Evolutionary conservation across 1,140 invertebrate genomes (phyloP), one percentile per base, ranked within the genome.

Genomic region (Scaptodrosophila lebanonensis): DNA sequence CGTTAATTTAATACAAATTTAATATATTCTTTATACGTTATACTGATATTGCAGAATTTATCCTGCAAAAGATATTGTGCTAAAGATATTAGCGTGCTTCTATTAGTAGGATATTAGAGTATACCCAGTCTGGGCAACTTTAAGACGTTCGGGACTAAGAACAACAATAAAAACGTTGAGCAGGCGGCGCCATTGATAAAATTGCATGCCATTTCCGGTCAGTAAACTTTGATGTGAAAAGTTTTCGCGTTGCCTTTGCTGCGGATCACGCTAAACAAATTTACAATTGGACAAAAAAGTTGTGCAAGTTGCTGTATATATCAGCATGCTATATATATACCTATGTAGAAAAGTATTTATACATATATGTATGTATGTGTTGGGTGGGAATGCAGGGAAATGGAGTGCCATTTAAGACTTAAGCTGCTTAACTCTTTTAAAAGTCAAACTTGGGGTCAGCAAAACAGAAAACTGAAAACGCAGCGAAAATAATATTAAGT

Each of bases 121-220:
- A n/a, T n/a, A n/a, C n/a, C n/a, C n/a, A n/a, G n/a, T n/a, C n/a
- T n/a, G n/a, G n/a, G n/a, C n/a, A n/a, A n/a, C n/a, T n/a, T n/a
- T n/a, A n/a, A n/a, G n/a, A n/a, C n/a, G n/a, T n/a, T n/a, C 30
- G 42, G 15, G 8, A 12, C 30, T 17, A 47, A 3, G 13, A 20
- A 17, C 22, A 29, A 29, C 5, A 44, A 44, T 8, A 25, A 48
- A 18, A 17, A 9, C 20, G 35, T 2, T 20, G 12, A 12, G 35
- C n/a, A 25, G 45, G 35, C 47, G 39, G 27, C 9, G 47, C 45
- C 64, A 62, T 66, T 79, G 75, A 73, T 82, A 73, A 82, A 79
- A 73, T 66, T 73, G 68, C 65, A 82, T 62, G 73, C 75, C 73
- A 69, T 73, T 79, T 79, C 68, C 75, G 73, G 73, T 82, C 75